Base-by-base conservation (phyloP, 2,113 vertebrate genomes). In the Steatornis caripensis region DNA sequence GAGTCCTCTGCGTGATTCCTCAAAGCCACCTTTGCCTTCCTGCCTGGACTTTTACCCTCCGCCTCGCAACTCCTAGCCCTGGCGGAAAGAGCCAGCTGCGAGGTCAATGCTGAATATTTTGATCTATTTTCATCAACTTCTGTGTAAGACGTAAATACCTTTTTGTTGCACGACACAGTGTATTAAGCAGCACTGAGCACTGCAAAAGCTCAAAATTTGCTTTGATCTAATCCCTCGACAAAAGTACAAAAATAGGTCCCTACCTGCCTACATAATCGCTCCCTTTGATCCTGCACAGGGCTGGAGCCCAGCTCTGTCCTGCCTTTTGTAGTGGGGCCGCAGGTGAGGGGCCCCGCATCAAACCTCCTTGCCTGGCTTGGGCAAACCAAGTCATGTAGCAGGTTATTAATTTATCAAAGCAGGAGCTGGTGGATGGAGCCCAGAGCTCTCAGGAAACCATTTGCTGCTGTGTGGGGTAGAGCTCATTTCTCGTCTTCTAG, bases 281-380 rank as follows among this genome's bases (percentile, higher is more conserved):
- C 4, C 16, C 39, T 66, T 20, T 57, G 36, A 23, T 21, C 46
- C 34, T 45, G 36, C 11, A 8, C 1, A 1, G 30, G 15, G 14
- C 30, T 2, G 0, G 53, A 86, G 15, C 65, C 41, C 0, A 0
- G 22, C 51, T 87, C 34, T 6, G 2, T 39, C n/a, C 22, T 54
- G 46, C 16, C 21, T 27, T 36, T 79, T 34, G 19, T 15, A 29
- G 43, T 27, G 23, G 6, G 34, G 29, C 10, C 6, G 9, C 27
- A 61, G 22, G 4, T 0, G 5, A 72, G 45, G 8, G 16, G n/a
- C 27, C 16, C 34, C 55, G 43, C 1, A 1, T 22, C 43, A 69
- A 82, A 16, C 43, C 19, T 45, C 24, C 24, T 68, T 43, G 41
- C 49, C 32, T 3, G 0, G 7, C 34, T 34, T 75, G 62, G 78